These are phyloP conservation scores for Incurvaria masculella DNA, from an alignment of 2,888 invertebrate species.

Conservation along the genomic window DNA sequence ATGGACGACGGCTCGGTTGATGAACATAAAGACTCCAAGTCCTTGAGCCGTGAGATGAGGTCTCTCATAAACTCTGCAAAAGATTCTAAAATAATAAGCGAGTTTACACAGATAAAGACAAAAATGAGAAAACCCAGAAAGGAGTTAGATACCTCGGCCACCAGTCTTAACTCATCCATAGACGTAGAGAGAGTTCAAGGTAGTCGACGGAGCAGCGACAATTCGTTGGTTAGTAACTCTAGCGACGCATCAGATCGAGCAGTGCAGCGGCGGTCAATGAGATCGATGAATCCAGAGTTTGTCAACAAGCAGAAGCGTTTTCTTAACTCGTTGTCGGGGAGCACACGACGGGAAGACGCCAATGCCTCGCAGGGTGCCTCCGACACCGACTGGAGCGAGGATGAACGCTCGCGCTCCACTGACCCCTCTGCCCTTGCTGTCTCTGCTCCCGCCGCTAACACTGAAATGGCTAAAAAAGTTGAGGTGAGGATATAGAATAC, in stretches of 20 bases:
- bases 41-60: slow-evolving; percentile 57
- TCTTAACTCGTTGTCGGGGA: slow-evolving; percentile 51
- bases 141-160: slow-evolving; percentile 41
- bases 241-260: slow-evolving; percentile 39
- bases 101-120: slow-evolving; percentile 53
- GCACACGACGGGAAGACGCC: slow-evolving; percentile 22
- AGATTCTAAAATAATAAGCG: slow-evolving; percentile 63
- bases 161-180: slow-evolving; percentile 37
- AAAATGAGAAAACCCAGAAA: slow-evolving; percentile 45
- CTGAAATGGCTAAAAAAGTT: no score
- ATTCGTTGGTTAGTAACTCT: slow-evolving; percentile 34
- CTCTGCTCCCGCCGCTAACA: no score
- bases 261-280: slow-evolving; percentile 48
- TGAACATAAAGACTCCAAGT: slow-evolving; percentile 14
- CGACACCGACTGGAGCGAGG: not conserved
- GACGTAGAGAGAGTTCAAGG: slow-evolving; percentile 32
- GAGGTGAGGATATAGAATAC: no score
- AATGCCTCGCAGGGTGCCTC: not conserved
- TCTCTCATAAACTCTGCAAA: slow-evolving; percentile 64
- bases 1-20: not conserved
- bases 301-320: slow-evolving; percentile 60
- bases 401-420: no score
- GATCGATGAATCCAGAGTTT: slow-evolving; percentile 63
- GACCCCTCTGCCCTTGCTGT: no score
- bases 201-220: slow-evolving; percentile 31